A percentile compares a stretch with the other conserved stretches of the same genome.
Evolutionary conservation across 2,113 vertebrate species (phyloP).

Genomic region (Gobius niger): DNA sequence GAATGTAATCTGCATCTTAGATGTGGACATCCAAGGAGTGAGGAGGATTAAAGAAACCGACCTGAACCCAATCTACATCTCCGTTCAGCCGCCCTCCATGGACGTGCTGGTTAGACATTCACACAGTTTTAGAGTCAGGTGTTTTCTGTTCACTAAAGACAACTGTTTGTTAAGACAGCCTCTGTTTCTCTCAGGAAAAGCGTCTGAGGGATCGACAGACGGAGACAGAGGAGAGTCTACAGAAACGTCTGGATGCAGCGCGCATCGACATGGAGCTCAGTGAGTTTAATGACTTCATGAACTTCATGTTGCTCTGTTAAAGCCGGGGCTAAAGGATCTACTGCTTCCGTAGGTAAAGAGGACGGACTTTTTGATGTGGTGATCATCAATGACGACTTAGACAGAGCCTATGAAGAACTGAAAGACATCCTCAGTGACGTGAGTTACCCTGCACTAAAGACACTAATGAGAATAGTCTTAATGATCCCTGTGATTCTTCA

Average conservation of each 20-base stretch:
- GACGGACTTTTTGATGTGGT: constrained; percentile 89
- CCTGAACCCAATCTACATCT: constrained; percentile 91
- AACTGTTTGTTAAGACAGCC: neutral
- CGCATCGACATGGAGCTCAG: constrained; percentile 88
- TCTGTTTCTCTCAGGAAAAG: constrained; percentile 79
- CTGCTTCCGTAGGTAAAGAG: constrained; percentile 81
- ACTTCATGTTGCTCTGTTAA: neutral
- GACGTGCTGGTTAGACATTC: constrained; percentile 82
- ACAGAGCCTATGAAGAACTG: constrained; percentile 84
- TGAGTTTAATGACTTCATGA: constrained; percentile 70
- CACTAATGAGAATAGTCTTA: neutral
- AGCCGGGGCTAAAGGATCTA: neutral
- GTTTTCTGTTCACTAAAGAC: neutral
- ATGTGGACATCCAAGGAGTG: constrained; percentile 95
- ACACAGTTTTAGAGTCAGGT: neutral
- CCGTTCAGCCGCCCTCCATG: constrained; percentile 89
- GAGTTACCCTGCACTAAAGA: constrained; percentile 44
- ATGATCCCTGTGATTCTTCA: neutral
- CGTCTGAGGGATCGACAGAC: constrained; percentile 88
- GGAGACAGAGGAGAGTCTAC: constrained; percentile 88
- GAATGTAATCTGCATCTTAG: constrained; percentile 94
- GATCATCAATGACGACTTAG: constrained; percentile 90
- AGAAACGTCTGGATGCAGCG: constrained; percentile 84
- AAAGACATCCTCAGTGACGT: constrained; percentile 85
- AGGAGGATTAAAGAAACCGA: constrained; percentile 92